A percentile compares a stretch with the other conserved stretches of the same genome.
These are phyloP conservation scores for Distichodus sexfasciatus DNA, from an alignment of 2,797 vertebrate species.

Conservation along the genomic window DNA sequence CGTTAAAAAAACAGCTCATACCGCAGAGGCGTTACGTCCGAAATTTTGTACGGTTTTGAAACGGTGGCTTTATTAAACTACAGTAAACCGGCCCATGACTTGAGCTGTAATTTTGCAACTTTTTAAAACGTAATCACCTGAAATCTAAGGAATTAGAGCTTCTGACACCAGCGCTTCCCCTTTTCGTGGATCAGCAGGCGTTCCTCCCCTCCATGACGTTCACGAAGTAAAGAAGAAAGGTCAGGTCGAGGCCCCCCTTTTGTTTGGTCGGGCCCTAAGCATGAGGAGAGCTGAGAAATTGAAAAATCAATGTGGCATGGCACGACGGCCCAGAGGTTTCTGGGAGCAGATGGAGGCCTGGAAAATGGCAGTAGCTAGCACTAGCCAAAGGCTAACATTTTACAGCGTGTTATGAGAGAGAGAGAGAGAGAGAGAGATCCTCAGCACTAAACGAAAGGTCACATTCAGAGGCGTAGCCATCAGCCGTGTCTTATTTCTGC, in stretches of 20 bases:
- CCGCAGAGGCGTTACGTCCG: too few species aligned
- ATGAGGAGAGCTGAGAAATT: conserved; percentile 12
- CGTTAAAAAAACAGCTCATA: too few species aligned
- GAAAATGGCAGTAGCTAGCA: conserved; percentile 14
- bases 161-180: too few species aligned
- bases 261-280: neutral
- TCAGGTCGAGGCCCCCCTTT: neutral
- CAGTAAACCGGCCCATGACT: too few species aligned
- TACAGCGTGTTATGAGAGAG: conserved; percentile 25
- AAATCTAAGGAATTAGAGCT: too few species aligned
- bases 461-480: neutral
- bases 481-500: neutral
- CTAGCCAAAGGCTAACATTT: conserved; percentile 3
- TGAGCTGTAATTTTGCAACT: too few species aligned
- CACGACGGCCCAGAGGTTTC: conserved; percentile 31
- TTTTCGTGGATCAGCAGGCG: too few species aligned
- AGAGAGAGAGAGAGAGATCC: neutral
- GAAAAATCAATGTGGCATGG: conserved; percentile 37
- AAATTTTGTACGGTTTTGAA: too few species aligned
- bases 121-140: too few species aligned
- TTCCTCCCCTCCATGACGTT: too few species aligned
- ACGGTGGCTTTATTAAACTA: too few species aligned
- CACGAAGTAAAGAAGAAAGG: neutral
- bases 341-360: conserved; percentile 17
- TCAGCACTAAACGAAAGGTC: neutral